These are phyloP conservation scores for Trachythela sp. DNA, from an alignment of 64 coral and sea anemone genomes.

Conservation along the genomic window DNA sequence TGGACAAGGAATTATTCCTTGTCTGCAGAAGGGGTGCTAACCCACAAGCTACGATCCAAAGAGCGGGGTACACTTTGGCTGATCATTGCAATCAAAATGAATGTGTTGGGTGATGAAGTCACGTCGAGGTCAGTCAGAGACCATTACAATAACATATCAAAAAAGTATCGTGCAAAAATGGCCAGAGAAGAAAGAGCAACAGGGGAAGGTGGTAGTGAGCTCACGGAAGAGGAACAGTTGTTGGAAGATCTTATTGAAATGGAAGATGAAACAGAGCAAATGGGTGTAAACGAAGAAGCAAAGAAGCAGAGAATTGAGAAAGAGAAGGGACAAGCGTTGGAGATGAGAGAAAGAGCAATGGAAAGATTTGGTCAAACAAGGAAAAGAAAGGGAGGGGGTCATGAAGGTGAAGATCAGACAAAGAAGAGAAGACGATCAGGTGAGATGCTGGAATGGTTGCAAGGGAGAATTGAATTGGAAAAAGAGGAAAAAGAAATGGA, in stretches of 20 bases:
- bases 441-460: slow-evolving; percentile 15
- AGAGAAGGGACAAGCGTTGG: slow-evolving; percentile 17
- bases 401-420: neutral
- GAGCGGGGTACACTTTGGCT: slow-evolving; percentile 1
- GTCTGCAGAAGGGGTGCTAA: slow-evolving; percentile 8
- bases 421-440: slow-evolving; percentile 4
- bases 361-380: slow-evolving; percentile 19
- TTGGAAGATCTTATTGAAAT: neutral
- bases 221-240: neutral
- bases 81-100: neutral
- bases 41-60: neutral
- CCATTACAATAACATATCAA: neutral
- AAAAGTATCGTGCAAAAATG: slow-evolving; percentile 8
- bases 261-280: neutral
- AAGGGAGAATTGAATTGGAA: slow-evolving; percentile 4
- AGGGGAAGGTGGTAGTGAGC: neutral
- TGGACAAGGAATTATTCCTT: neutral
- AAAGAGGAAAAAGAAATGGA: slow-evolving; percentile 12
- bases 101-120: neutral
- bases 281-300: neutral
- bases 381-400: neutral
- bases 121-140: neutral
- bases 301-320: slow-evolving; percentile 2
- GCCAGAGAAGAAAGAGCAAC: neutral
- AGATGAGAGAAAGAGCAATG: slow-evolving; percentile 10